Evolutionary conservation across 2,888 invertebrate species (phyloP).

Genomic region (Altica lythri): DNA sequence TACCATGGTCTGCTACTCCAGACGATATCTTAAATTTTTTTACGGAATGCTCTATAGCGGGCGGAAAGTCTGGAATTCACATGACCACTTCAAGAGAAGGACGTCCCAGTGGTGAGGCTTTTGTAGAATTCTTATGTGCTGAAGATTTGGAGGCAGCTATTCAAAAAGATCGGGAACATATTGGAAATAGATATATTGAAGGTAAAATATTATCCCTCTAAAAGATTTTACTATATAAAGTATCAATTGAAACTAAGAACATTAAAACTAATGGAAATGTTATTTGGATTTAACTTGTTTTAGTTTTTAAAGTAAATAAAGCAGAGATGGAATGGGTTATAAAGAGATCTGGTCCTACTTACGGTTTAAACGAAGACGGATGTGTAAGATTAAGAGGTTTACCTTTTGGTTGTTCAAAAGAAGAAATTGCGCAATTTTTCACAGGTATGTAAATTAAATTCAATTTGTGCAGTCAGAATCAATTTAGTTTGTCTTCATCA

Average conservation of each 20-base stretch:
- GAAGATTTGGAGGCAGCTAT: conserved; percentile 81
- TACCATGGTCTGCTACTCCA: conserved; percentile 87
- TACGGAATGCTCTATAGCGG: conserved; percentile 63
- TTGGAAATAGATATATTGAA: conserved; percentile 90
- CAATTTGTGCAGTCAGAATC: not conserved
- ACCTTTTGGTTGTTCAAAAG: conserved; percentile 93
- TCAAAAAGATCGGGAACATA: conserved; percentile 82
- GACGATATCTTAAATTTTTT: conserved; percentile 84
- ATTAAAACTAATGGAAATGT: too few species aligned
- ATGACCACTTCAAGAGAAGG: conserved; percentile 85
- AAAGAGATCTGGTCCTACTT: conserved; percentile 73
- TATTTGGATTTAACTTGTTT: conserved; percentile 40
- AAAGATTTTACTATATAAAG: too few species aligned
- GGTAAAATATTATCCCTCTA: conserved; percentile 59
- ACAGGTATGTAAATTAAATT: conserved; percentile 69
- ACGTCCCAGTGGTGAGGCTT: conserved; percentile 88
- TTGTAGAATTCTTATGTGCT: conserved; percentile 78
- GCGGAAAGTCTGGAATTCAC: conserved; percentile 74
- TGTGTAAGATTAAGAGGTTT: conserved; percentile 89
- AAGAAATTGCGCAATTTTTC: conserved; percentile 94
- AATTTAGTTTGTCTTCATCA: not conserved
- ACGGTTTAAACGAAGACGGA: conserved; percentile 71
- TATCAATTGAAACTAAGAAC: too few species aligned
- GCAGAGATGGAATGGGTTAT: conserved; percentile 93
- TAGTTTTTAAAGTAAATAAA: conserved; percentile 85